Evolutionary conservation across 2,797 vertebrate genomes (phyloP).

Genomic region (Ataeniobius toweri): DNA sequence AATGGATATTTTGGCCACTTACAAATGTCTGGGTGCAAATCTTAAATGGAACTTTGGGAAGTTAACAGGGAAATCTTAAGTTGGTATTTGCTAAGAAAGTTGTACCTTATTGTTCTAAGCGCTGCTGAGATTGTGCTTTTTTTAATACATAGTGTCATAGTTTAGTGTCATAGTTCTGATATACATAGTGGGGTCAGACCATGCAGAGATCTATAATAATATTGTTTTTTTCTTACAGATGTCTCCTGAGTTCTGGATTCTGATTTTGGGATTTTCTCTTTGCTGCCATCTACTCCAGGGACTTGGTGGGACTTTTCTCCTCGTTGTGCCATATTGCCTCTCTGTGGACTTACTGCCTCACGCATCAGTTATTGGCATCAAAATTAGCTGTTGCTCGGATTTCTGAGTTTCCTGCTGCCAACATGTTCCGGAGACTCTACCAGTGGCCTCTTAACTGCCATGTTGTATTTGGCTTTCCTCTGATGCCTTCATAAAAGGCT

Average conservation of each 20-base stretch:
- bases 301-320: slow-evolving; percentile 79
- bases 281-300: slow-evolving; percentile 81
- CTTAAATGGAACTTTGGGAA: not conserved
- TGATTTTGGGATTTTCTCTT: slow-evolving; percentile 44
- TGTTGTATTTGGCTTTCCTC: slow-evolving; percentile 91
- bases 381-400: slow-evolving; percentile 88
- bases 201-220: not conserved
- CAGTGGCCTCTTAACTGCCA: slow-evolving; percentile 89
- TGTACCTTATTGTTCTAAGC: not conserved
- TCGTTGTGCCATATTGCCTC: slow-evolving; percentile 89
- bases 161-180: too few species aligned
- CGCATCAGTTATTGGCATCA: slow-evolving; percentile 90
- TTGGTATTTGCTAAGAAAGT: not conserved
- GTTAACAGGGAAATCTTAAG: not conserved
- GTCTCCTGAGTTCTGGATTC: slow-evolving; percentile 78
- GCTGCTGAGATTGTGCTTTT: not conserved
- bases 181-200: not conserved
- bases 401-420: slow-evolving; percentile 87
- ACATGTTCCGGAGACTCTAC: slow-evolving; percentile 84
- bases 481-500: slow-evolving; percentile 87
- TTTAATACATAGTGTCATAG: not conserved
- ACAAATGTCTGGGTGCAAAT: not conserved
- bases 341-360: slow-evolving; percentile 89
- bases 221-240: slow-evolving; percentile 61
- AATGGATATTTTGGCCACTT: not conserved